Evolutionary conservation across 2,113 vertebrate genomes (phyloP).

Genomic region (Okapia johnstoni): DNA sequence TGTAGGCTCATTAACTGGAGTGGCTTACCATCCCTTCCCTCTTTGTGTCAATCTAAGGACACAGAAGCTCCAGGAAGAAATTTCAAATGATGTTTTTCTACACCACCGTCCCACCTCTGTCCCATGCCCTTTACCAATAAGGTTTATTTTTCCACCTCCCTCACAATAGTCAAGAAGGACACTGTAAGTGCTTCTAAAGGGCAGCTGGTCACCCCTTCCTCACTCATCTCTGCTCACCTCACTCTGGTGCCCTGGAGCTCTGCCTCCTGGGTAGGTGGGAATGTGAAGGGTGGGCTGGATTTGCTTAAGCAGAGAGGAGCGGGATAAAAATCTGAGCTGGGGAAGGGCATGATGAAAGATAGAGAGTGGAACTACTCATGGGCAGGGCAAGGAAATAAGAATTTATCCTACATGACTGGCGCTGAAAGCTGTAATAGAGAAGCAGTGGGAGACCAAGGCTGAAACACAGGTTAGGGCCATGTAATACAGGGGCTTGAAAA

Average conservation of each 20-base stretch:
- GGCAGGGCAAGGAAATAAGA: background rate
- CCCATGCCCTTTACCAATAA: background rate
- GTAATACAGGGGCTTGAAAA: background rate
- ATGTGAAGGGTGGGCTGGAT: background rate
- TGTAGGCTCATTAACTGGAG: background rate
- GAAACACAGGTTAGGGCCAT: background rate
- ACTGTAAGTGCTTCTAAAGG: background rate
- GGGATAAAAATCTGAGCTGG: background rate
- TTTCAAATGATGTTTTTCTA: background rate
- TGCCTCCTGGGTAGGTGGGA: background rate
- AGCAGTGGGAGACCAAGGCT: background rate
- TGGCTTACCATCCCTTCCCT: background rate
- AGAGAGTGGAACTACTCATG: background rate
- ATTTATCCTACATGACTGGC: background rate
- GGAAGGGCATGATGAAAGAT: background rate
- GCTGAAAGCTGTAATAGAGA: background rate
- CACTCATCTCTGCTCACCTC: background rate
- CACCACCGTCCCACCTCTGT: background rate
- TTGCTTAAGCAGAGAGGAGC: background rate
- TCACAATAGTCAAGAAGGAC: background rate
- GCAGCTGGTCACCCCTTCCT: background rate
- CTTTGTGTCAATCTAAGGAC: background rate
- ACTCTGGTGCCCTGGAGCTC: background rate
- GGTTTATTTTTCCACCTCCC: background rate
- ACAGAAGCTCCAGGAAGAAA: background rate